Percentiles rank a stretch among this genome's conserved stretches.
Evolutionary conservation across 2,888 invertebrate species (phyloP).

Genomic region (Erebia epiphron): DNA sequence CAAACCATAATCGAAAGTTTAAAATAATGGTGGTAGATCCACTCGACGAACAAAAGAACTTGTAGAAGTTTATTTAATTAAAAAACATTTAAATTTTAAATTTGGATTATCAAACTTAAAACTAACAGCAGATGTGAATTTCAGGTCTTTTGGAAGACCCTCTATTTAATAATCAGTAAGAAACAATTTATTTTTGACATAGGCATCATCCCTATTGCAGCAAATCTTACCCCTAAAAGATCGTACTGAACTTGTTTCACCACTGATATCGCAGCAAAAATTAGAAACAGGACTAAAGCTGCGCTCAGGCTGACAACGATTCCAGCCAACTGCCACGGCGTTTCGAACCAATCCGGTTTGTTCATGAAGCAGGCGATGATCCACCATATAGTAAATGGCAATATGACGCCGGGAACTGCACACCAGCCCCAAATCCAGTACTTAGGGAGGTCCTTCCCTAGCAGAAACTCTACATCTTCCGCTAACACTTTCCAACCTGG

Average conservation of each 20-base stretch:
- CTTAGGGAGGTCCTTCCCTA: constrained; percentile 50
- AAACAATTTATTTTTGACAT: too few relatives aligned
- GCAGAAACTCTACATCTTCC: constrained; percentile 69
- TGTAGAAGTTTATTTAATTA: too few relatives aligned
- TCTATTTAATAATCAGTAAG: too few relatives aligned
- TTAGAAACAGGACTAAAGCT: constrained; percentile 46
- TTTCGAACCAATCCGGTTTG: constrained; percentile 47
- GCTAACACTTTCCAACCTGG: constrained; percentile 64
- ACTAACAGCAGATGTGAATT: too few relatives aligned
- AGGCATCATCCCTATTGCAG: constrained; percentile 5
- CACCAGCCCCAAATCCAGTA: constrained; percentile 68
- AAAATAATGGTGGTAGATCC: too few relatives aligned
- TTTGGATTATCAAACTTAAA: too few relatives aligned
- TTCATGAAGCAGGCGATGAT: constrained; percentile 40
- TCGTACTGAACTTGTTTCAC: constrained; percentile 68
- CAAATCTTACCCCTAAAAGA: constrained; percentile 46
- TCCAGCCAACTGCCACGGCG: constrained; percentile 52
- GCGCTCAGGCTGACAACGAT: constrained; percentile 43
- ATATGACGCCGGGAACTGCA: constrained; percentile 51
- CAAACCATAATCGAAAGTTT: too few relatives aligned
- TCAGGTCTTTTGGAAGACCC: too few relatives aligned
- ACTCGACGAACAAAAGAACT: too few relatives aligned
- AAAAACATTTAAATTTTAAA: too few relatives aligned
- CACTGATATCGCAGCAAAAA: constrained; percentile 53
- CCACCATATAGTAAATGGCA: constrained; percentile 62